Base-by-base conservation (phyloP, 2,888 invertebrate genomes). In the Eubasilissa splendida region DNA sequence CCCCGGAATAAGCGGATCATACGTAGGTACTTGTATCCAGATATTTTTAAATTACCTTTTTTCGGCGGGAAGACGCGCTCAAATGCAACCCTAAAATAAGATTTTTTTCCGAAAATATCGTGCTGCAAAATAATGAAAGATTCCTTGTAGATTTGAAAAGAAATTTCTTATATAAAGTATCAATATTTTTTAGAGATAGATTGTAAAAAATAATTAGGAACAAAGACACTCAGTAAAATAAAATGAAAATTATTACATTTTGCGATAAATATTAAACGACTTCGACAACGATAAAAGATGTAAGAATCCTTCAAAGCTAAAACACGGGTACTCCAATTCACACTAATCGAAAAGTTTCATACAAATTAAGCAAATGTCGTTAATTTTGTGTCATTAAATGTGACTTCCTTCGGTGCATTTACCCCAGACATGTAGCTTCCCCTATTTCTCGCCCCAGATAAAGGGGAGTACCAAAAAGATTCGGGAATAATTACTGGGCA, bases 381-480 rank as follows among this genome's bases (percentile, higher is more conserved):
- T 79, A 79, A 73, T 79, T 79, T 79, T 14, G 60, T 54, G 14
- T 73, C 73, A 77, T 79, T 74, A 63, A 52, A 65, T 31, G 73
- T 65, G 63, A 74, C 73, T 79, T 79, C 73, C 54, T 54, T 33
- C 75, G 7, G 14, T 14, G 58, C 22, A 42, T 50, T 52, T 22
- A 7, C 8, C 54, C 56, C 52, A 71, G 77, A 54, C 54, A 54
- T 52, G 65, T 76, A 79, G 79, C 73, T 74, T 74, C 79, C 79
- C 66, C 68, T 63, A 60, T 56, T 58, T 73, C 74, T 50, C 77
- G 63, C 59, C 42, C 59, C 42, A 60, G 74, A 77, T 76, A 81
- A 73, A 76, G 76, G 73, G 58, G 54, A 22, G 42, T 63, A 53
- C 56, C 74, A 73, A 80, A 80, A 80, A 80, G 80, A 80, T 80